These are phyloP conservation scores for Spizaetus ornatus DNA, from an alignment of 2,113 vertebrate species.

Conservation along the genomic window DNA sequence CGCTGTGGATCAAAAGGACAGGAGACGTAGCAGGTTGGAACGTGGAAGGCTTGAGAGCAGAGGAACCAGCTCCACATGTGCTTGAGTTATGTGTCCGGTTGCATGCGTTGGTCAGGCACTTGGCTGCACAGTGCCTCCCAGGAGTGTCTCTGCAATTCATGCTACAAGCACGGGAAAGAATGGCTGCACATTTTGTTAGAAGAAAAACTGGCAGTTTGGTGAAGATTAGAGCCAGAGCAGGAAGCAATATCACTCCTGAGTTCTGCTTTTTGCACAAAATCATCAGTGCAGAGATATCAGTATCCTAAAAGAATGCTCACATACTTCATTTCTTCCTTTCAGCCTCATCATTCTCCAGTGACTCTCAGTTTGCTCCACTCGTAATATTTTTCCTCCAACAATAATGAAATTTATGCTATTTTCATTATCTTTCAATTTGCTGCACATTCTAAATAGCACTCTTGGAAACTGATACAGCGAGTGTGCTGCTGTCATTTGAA, in stretches of 20 bases:
- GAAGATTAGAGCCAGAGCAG: not conserved
- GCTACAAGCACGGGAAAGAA: not conserved
- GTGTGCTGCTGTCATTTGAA: not conserved
- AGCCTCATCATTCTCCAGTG: not conserved
- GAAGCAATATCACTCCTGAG: not conserved
- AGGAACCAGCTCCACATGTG: fast-evolving
- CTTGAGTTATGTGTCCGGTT: not conserved
- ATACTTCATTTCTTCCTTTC: not conserved
- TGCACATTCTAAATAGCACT: not conserved
- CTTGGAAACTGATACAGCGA: not conserved
- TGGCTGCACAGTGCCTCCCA: not conserved
- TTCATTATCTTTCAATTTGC: not conserved
- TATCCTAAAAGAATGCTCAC: not conserved
- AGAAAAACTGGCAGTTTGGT: not conserved
- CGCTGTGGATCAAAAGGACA: not conserved
- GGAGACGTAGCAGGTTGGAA: not conserved
- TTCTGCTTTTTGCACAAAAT: not conserved
- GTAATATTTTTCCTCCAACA: not conserved
- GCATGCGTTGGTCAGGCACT: not conserved
- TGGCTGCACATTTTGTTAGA: not conserved
- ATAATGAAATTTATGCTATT: not conserved
- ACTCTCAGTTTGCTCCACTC: not conserved
- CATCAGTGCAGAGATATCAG: not conserved
- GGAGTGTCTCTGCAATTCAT: not conserved
- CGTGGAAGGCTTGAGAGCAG: not conserved